Evolutionary conservation across 2,797 vertebrate genomes (phyloP), one percentile per base, ranked within the genome.

Genomic region (Meda fulgida): DNA sequence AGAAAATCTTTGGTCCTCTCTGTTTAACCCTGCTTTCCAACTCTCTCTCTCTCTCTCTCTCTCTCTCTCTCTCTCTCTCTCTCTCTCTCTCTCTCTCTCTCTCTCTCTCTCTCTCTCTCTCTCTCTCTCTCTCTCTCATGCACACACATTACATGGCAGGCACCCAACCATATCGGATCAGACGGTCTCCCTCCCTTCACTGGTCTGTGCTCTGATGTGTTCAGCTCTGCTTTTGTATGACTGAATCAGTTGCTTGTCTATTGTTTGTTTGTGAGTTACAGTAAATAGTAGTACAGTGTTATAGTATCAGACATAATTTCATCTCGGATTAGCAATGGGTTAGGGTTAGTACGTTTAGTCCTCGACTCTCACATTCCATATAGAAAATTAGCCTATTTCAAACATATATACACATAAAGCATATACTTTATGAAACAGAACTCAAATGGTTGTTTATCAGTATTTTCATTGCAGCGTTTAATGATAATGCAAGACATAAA

Each of bases 241-340:
- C 89, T 76, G 84, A 87, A 53, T n/a, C 83, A 53, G 82, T 92
- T 88, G 85, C 81, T 90, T 89, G 87, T 58, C 63, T 77, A 23
- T 84, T 92, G 89, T 89, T 90, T 92, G 36, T 48, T 71, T 66
- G 78, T 38, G 60, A 38, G 72, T 75, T 81, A 69, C 65, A 48
- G 16, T 72, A 85, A 80, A 36, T n/a, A 38, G 9, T 51, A 85
- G 23, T 26, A 38, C 40, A 51, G 76, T 23, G 29, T 51, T 58
- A 31, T 26, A 77, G 48, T 11, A 14, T 55, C 34, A 21, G 16
- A 34, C 66, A 71, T 55, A 18, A 13, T 31, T 92, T 92, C 91
- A 89, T 89, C 91, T 89, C 90, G 90, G 93, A 95, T 96, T 94
- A 96, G 90, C 60, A 83, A 92, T 96, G 92, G n/a, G n/a, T n/a